These are phyloP conservation scores for Zelostemma sp. DNA, from an alignment of 1,140 invertebrate genomes.

Conservation along the genomic window DNA sequence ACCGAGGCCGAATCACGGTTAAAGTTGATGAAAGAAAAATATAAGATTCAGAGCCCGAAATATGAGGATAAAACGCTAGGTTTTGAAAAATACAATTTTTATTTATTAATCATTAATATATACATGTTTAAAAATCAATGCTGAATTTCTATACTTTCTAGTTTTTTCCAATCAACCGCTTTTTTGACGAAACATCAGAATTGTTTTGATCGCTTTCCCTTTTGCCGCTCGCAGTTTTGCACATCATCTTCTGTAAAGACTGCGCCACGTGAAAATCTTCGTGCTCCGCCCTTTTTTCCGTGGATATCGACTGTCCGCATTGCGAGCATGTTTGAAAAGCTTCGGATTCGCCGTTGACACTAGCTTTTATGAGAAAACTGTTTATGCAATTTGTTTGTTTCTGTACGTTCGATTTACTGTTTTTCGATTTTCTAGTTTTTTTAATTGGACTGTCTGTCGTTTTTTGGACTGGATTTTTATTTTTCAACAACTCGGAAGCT, in stretches of 20 bases:
- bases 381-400: slow-evolving; percentile 48
- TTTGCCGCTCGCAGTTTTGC: slow-evolving; percentile 47
- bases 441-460: slow-evolving; percentile 14
- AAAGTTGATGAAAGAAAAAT: no score
- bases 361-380: slow-evolving; percentile 57
- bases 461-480: slow-evolving; percentile 31
- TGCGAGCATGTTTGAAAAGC: slow-evolving; percentile 72
- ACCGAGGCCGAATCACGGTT: no score
- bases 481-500: slow-evolving; percentile 56
- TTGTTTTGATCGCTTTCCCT: slow-evolving; percentile 28
- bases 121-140: no score
- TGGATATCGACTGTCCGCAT: slow-evolving; percentile 74
- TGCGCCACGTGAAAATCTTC: slow-evolving; percentile 80
- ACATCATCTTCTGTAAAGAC: slow-evolving; percentile 72
- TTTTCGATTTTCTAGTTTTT: slow-evolving; percentile 33
- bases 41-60: no score
- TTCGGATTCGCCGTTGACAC: slow-evolving; percentile 8
- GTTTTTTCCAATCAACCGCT: slow-evolving; percentile 16
- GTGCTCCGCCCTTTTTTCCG: slow-evolving; percentile 75
- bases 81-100: no score
- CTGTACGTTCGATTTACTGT: slow-evolving; percentile 10
- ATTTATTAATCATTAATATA: no score
- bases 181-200: slow-evolving; percentile 20
- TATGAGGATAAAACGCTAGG: no score
- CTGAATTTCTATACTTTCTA: no score